These are phyloP conservation scores for Pediacus dermestoides DNA, from an alignment of 2,888 invertebrate genomes.

Conservation along the genomic window DNA sequence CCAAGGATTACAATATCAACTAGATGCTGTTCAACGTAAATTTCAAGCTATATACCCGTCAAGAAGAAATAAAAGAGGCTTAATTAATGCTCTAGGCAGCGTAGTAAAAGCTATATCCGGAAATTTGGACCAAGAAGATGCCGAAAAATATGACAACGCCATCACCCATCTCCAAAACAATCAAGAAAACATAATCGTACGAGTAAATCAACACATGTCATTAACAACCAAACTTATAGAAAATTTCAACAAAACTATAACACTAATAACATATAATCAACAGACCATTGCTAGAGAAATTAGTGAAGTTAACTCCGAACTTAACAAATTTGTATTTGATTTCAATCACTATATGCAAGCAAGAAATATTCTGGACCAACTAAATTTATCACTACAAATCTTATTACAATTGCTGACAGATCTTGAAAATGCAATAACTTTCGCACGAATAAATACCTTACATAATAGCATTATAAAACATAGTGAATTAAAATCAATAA, in stretches of 20 bases:
- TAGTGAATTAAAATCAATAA: constrained; percentile 8
- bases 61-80: constrained; percentile 6
- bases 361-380: constrained; percentile 8
- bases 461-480: constrained; percentile 5
- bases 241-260: constrained; percentile 4
- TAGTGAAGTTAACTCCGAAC: constrained; percentile 1
- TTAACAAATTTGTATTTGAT: constrained; percentile 5
- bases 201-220: constrained; percentile 9
- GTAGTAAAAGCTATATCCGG: constrained; percentile 12
- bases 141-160: constrained; percentile 10
- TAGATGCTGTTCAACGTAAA: constrained; percentile 5
- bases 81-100: constrained; percentile 9
- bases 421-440: constrained; percentile 2
- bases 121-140: constrained; percentile 14
- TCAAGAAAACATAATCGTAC: constrained; percentile 9
- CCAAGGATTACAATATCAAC: constrained; percentile 5
- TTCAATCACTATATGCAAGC: constrained; percentile 4
- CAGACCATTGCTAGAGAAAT: constrained; percentile 3
- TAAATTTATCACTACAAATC: constrained; percentile 4
- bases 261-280: constrained; percentile 7
- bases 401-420: constrained; percentile 8
- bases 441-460: constrained; percentile 5
- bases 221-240: constrained; percentile 10
- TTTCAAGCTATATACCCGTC: constrained; percentile 1
- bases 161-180: constrained; percentile 7